Conservation (phyloP, 2,888 invertebrate genomes). For the Acleris cristana region DNA sequence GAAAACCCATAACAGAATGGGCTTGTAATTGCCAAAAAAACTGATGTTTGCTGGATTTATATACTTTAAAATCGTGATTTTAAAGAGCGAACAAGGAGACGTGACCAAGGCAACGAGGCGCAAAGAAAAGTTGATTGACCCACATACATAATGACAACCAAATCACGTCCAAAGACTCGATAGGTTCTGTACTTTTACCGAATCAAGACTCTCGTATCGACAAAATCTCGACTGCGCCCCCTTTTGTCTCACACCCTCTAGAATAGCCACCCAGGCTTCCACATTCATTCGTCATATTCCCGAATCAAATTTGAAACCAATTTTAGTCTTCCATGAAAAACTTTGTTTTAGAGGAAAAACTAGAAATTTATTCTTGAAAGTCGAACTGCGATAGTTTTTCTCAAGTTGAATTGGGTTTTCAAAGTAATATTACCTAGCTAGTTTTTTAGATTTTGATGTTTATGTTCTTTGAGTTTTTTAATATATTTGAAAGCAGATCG, state of each 20-base stretch:
- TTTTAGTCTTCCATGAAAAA: constrained; percentile 22
- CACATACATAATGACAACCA: no score
- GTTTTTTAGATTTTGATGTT: not conserved
- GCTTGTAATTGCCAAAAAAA: no score
- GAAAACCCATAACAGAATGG: no score
- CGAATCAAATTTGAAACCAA: constrained; percentile 22
- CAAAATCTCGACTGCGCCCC: not conserved
- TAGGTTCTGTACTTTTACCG: no score
- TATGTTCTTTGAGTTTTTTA: no score
- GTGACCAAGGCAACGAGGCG: no score
- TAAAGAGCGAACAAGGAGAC: no score
- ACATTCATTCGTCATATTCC: constrained; percentile 19
- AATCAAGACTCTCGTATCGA: not conserved
- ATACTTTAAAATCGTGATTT: no score
- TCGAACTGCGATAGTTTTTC: not conserved
- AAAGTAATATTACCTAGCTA: not conserved
- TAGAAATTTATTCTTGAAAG: not conserved
- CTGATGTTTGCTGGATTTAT: no score
- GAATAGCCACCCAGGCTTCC: constrained; percentile 8
- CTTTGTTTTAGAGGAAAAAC: constrained; percentile 14
- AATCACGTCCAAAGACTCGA: no score
- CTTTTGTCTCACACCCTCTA: not conserved
- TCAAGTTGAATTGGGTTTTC: constrained; percentile 4
- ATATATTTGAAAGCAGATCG: no score
- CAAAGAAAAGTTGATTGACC: no score